Conservation (phyloP, 2,113 vertebrate genomes). For the Corvus hawaiiensis region DNA sequence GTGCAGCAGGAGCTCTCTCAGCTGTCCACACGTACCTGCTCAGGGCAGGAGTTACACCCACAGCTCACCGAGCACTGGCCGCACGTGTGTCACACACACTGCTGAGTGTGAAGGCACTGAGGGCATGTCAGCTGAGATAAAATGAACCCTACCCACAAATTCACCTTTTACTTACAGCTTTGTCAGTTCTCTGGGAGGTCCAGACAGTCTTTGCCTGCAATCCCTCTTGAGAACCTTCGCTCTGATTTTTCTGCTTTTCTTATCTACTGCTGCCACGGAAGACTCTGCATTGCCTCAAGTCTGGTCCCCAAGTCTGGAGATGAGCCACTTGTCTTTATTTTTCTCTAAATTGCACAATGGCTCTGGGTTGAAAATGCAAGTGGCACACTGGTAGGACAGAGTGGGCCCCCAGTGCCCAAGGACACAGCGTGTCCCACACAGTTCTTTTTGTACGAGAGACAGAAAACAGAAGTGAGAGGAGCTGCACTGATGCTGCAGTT, state of each 20-base stretch:
- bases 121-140: background rate
- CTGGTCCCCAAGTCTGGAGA: background rate
- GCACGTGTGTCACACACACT: background rate
- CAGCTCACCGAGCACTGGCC: background rate
- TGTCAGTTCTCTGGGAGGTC: background rate
- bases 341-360: background rate
- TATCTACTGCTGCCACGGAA: background rate
- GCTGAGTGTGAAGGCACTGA: background rate
- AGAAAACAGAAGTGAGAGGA: background rate
- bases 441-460: background rate
- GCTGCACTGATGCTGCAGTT: background rate
- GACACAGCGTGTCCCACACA: background rate
- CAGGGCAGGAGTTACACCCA: too few species aligned
- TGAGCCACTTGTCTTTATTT: background rate
- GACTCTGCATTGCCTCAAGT: background rate
- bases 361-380: background rate
- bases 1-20: background rate
- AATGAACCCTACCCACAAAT: background rate
- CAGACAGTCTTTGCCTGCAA: background rate
- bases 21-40: fast-evolving
- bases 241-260: background rate
- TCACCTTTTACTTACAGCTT: background rate
- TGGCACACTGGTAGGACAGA: background rate
- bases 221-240: background rate
- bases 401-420: background rate